These are phyloP conservation scores for Peromyscus maniculatus DNA, from an alignment of 2,113 vertebrate species.

Conservation along the genomic window DNA sequence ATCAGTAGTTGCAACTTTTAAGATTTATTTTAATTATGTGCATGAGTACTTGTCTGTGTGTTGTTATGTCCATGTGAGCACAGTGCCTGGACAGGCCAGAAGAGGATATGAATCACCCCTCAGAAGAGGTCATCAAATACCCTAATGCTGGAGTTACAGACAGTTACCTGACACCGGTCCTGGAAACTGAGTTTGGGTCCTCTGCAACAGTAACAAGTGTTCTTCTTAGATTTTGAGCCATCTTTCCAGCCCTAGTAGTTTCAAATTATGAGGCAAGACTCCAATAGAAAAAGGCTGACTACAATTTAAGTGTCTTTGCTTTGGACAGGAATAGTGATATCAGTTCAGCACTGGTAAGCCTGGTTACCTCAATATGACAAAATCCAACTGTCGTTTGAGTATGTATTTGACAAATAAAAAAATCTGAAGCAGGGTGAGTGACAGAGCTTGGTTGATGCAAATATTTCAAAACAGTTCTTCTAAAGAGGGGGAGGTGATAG, in stretches of 20 bases:
- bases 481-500: neutral
- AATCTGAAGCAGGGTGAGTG: constrained; percentile 26
- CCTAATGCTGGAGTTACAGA: neutral
- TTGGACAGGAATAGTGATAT: neutral
- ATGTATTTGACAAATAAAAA: neutral
- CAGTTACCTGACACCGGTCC: neutral
- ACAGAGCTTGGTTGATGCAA: neutral
- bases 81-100: neutral
- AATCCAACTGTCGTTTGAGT: neutral
- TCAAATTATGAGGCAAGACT: neutral
- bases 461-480: constrained; percentile 1
- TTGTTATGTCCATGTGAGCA: neutral
- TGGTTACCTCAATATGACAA: neutral
- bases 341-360: neutral
- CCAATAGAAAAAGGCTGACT: neutral
- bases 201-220: neutral
- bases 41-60: neutral
- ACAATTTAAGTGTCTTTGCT: neutral
- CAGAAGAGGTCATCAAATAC: neutral
- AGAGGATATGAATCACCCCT: neutral
- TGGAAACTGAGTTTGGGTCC: neutral
- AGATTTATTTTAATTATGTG: neutral
- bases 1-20: neutral
- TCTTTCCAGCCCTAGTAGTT: neutral
- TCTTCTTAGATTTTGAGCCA: neutral